phyloP scores from a whole-genome alignment of 2,797 vertebrate genomes.

The Allobates femoralis region DNA sequence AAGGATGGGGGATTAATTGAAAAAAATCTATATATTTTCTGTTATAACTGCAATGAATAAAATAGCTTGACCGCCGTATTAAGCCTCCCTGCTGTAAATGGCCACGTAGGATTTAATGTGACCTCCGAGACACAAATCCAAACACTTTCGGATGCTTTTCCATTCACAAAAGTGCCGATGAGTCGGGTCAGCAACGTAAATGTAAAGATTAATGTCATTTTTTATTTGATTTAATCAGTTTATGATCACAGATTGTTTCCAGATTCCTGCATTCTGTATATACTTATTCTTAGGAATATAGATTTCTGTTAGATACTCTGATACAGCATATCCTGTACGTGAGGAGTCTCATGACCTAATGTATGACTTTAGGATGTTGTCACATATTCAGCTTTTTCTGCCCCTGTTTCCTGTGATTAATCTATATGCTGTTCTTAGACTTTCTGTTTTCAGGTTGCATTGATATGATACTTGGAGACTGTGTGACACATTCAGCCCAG shows the following conservation, averaged over 20 bases:
- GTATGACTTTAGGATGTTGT: neutral
- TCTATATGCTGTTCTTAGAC: neutral
- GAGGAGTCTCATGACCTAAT: slow-evolving; percentile 9
- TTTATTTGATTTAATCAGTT: neutral
- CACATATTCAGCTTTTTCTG: neutral
- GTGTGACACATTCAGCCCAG: slow-evolving; percentile 27
- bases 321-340: too few relatives aligned
- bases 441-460: slow-evolving; percentile 16
- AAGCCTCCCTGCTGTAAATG: neutral
- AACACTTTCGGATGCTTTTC: neutral
- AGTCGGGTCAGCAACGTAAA: neutral
- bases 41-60: neutral
- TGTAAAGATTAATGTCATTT: neutral
- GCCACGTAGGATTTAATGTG: neutral
- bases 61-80: neutral
- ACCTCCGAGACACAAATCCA: neutral
- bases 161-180: neutral
- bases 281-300: neutral
- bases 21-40: neutral
- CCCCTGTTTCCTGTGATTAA: slow-evolving; percentile 25
- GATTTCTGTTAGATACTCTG: neutral
- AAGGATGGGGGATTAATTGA: neutral
- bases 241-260: neutral
- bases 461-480: slow-evolving; percentile 35
- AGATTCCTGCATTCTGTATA: neutral